phyloP scores from a whole-genome alignment of 2,888 invertebrate genomes.

The Ennomos erosarius region DNA sequence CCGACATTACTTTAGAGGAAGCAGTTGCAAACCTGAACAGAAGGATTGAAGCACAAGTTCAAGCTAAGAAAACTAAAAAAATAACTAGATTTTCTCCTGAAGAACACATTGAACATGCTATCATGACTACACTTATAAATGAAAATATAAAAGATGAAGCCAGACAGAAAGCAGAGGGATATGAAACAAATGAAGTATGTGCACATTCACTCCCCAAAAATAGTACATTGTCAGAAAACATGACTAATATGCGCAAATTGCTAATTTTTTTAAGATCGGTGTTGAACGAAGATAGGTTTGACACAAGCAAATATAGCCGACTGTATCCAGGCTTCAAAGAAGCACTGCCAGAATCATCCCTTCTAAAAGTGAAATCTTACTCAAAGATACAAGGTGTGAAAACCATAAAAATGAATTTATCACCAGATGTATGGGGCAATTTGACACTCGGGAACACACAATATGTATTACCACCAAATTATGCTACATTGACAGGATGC shows the following conservation, averaged over 20 bases:
- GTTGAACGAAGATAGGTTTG: conserved; percentile 53
- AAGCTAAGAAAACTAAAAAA: conserved; percentile 49
- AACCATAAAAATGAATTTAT: conserved; percentile 17
- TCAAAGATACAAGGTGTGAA: conserved; percentile 53
- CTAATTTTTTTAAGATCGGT: conserved; percentile 61
- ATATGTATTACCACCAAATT: conserved; percentile 68
- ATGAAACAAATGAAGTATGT: conserved; percentile 24
- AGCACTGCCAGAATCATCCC: conserved; percentile 36
- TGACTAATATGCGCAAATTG: conserved; percentile 57
- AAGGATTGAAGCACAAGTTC: conserved; percentile 59
- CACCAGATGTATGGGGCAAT: conserved; percentile 66
- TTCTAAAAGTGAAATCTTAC: conserved; percentile 62
- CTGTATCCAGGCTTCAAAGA: conserved; percentile 53
- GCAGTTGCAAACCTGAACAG: conserved; percentile 69
- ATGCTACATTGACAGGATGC: conserved; percentile 66
- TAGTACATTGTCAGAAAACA: conserved; percentile 40
- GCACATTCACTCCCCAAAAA: no score
- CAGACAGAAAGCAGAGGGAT: conserved; percentile 6
- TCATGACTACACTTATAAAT: conserved; percentile 57
- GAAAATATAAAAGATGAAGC: conserved; percentile 47
- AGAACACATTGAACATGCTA: conserved; percentile 63
- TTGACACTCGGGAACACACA: conserved; percentile 34
- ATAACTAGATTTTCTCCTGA: conserved; percentile 55
- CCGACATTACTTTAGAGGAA: conserved; percentile 57
- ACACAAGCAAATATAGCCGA: conserved; percentile 44